These are phyloP conservation scores for Pogonocherus hispidulus DNA, from an alignment of 2,888 invertebrate genomes.

Conservation along the genomic window DNA sequence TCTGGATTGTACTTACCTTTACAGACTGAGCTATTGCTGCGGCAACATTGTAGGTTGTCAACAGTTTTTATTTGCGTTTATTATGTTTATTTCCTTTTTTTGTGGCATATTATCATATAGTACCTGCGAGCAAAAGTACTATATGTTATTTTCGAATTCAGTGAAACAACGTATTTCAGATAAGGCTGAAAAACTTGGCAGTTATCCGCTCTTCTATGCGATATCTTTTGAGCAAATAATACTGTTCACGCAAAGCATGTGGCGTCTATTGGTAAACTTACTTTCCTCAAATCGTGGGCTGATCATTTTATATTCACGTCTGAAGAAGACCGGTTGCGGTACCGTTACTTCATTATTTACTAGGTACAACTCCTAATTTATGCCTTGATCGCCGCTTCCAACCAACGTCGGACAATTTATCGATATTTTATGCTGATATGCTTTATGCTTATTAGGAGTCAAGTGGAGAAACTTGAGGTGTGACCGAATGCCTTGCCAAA, in stretches of 20 bases:
- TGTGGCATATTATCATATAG: too few species aligned
- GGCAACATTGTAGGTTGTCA: too few species aligned
- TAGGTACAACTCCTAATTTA: background rate
- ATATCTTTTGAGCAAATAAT: slow-evolving; percentile 5
- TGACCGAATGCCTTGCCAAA: slow-evolving; percentile 11
- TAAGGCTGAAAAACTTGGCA: too few species aligned
- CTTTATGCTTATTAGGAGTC: slow-evolving; percentile 14
- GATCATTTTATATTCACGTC: slow-evolving; percentile 36
- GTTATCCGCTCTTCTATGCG: too few species aligned
- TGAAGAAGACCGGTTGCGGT: slow-evolving; percentile 41
- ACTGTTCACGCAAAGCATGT: too few species aligned
- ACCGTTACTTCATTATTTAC: slow-evolving; percentile 37
- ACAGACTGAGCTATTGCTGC: too few species aligned
- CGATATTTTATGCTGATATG: slow-evolving; percentile 31
- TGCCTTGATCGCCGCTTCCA: background rate
- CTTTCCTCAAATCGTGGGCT: slow-evolving; percentile 51
- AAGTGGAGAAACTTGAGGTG: slow-evolving; percentile 27
- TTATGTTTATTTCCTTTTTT: too few species aligned
- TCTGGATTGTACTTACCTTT: too few species aligned
- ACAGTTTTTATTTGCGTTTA: too few species aligned
- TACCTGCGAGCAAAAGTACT: too few species aligned
- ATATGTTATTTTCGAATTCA: too few species aligned
- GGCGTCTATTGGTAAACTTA: slow-evolving; percentile 42
- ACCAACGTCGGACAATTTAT: slow-evolving; percentile 9
- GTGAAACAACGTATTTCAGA: too few species aligned